Conservation (phyloP, 2,797 vertebrate species). For the Kryptopterus vitreolus region DNA sequence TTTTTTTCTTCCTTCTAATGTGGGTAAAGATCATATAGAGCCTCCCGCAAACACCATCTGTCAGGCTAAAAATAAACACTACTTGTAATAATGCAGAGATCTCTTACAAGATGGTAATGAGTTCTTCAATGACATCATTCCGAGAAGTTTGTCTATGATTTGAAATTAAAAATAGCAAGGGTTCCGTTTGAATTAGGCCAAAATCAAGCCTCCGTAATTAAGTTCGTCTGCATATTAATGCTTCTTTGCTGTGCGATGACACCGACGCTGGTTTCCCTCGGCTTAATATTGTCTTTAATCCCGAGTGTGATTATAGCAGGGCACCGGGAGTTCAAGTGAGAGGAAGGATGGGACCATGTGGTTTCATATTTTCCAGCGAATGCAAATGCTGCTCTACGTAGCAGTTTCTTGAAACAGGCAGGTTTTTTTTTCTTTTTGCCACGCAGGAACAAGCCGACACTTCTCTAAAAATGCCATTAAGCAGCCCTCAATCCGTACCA, state of each 20-base stretch:
- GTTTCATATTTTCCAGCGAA: slow-evolving; percentile 70
- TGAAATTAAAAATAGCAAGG: not conserved
- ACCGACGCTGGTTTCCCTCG: not conserved
- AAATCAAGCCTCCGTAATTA: not conserved
- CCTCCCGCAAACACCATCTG: slow-evolving; percentile 46
- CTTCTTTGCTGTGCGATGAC: not conserved
- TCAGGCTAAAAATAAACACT: slow-evolving; percentile 43
- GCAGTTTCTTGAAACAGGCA: slow-evolving; percentile 71
- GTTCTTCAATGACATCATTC: slow-evolving; percentile 38
- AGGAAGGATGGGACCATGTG: slow-evolving; percentile 46
- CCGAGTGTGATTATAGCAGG: slow-evolving; percentile 14
- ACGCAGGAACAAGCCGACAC: slow-evolving; percentile 71
- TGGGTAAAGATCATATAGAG: slow-evolving; percentile 45
- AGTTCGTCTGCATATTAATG: not conserved
- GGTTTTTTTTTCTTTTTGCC: too few species aligned
- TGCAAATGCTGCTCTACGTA: slow-evolving; percentile 74
- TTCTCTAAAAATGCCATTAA: slow-evolving; percentile 67
- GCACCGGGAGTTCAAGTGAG: not conserved
- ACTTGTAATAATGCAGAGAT: slow-evolving; percentile 29
- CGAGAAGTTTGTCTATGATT: slow-evolving; percentile 7
- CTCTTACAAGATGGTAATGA: slow-evolving; percentile 44
- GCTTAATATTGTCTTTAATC: slow-evolving; percentile 38
- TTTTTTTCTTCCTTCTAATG: slow-evolving; percentile 42
- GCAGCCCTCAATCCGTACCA: slow-evolving; percentile 59
- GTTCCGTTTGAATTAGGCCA: not conserved